A percentile compares a stretch with the other conserved stretches of the same genome.
phyloP scores from a whole-genome alignment of 2,113 vertebrate genomes.

The Boulengeromyrus knoepffleri region DNA sequence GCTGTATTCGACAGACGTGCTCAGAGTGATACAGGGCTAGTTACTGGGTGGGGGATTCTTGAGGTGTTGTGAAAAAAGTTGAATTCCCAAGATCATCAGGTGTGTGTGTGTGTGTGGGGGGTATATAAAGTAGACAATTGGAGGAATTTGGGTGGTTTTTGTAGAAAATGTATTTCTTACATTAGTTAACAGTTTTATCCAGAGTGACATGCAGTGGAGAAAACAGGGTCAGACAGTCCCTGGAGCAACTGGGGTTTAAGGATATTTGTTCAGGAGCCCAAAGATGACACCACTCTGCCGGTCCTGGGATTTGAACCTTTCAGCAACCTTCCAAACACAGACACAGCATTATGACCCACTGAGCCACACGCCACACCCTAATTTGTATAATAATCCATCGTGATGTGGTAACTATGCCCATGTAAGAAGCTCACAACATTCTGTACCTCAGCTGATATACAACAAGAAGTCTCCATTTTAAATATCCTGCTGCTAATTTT shows the following conservation, averaged over 20 bases:
- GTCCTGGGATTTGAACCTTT: no score
- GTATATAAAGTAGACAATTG: no score
- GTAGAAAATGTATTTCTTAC: no score
- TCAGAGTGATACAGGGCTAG: constrained; percentile 7
- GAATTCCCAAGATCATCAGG: no score
- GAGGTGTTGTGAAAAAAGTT: rapidly evolving
- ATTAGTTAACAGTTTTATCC: no score
- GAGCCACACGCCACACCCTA: background rate
- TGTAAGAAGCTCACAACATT: background rate
- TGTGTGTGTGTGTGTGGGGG: background rate
- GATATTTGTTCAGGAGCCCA: no score
- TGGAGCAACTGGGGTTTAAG: no score
- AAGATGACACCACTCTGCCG: no score
- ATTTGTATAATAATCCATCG: background rate
- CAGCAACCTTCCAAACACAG: background rate
- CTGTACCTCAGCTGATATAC: background rate
- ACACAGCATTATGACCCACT: background rate
- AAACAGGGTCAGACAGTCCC: no score
- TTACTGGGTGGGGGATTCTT: background rate
- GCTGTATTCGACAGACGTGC: constrained; percentile 10
- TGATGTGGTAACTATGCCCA: background rate
- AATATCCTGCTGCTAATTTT: background rate
- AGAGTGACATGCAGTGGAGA: no score
- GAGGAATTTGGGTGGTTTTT: no score
- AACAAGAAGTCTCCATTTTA: background rate